Evolutionary conservation across 2,888 invertebrate genomes (phyloP), one percentile per base, ranked within the genome.

Genomic region (Rhagium mordax): DNA sequence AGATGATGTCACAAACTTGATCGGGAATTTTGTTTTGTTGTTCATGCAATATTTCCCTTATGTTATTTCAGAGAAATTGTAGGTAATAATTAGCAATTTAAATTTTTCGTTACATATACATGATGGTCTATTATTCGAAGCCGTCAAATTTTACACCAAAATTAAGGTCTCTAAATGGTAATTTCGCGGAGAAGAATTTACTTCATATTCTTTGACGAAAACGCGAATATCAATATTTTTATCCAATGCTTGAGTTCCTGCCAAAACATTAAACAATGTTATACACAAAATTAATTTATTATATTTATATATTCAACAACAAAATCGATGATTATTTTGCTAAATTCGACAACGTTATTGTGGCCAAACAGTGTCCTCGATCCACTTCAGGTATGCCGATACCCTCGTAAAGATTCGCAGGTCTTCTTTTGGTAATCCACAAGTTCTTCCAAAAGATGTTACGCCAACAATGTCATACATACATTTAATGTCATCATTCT

Each of bases 371-470:
- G 81, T 84, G 49, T 84, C 83, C 82, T 90, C 90, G 62, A 91
- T 88, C 90, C 90, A 90, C 6, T 87, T 78, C 1, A 89, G 20
- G 74, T 88, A 90, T 73, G 85, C 20, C 3, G 87, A 88, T 0
- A 90, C 88, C 71, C 88, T 86, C 1, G 89, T 89, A 75, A 89
- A 90, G 6, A 90, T 86, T 20, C 89, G 90, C 6, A 90, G 90
- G 51, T 84, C 27, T 33, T 79, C 82, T n/a, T 80, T 79, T 5
- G 77, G 82, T 74, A 81, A 83, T 78, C 84, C 90, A 85, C 83
- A 88, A 3, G 84, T 84, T 84, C 84, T 88, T 29, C 90, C 88
- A 79, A 88, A 88, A 76, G 83, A 89, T 10, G 89, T 90, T 0
- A 90, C 79, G 0, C 90, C 90, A 18, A 90, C 83, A 1, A 90